These are phyloP conservation scores for Deladenus siricidicola DNA, from an alignment of 2,888 invertebrate genomes.

Conservation along the genomic window DNA sequence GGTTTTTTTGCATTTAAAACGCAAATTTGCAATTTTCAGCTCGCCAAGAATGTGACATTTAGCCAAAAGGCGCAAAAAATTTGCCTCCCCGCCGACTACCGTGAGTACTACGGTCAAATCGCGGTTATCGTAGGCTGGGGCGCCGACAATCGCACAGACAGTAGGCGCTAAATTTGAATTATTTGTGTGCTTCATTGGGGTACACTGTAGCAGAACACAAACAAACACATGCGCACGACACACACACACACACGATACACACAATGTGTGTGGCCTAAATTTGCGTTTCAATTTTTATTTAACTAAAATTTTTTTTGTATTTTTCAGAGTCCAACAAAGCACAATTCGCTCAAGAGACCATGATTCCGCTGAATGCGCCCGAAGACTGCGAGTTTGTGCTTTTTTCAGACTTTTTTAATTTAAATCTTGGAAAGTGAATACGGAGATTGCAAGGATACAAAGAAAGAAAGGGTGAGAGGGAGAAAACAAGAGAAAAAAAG, in stretches of 20 bases:
- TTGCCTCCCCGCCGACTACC: not conserved
- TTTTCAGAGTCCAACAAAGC: not conserved
- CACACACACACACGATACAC: too few relatives aligned
- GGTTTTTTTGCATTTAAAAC: too few relatives aligned
- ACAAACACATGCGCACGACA: too few relatives aligned
- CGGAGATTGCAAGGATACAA: too few relatives aligned
- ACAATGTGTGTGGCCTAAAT: too few relatives aligned
- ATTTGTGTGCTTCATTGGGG: too few relatives aligned
- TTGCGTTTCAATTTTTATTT: too few relatives aligned
- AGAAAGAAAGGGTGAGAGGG: too few relatives aligned
- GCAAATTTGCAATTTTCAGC: too few relatives aligned
- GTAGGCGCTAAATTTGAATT: too few relatives aligned
- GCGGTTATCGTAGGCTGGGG: constrained; percentile 3
- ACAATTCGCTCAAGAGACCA: not conserved
- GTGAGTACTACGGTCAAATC: not conserved
- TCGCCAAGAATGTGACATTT: not conserved
- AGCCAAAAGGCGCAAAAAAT: not conserved
- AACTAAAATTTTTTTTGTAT: not conserved
- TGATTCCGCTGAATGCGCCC: not conserved
- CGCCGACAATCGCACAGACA: not conserved
- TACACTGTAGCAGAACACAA: too few relatives aligned
- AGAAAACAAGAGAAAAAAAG: too few relatives aligned
- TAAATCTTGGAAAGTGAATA: not conserved
- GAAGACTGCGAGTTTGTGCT: not conserved
- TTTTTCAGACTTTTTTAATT: not conserved